These are phyloP conservation scores for Parazoanthus darwini DNA, from an alignment of 92 coral and sea anemone genomes.

Conservation along the genomic window DNA sequence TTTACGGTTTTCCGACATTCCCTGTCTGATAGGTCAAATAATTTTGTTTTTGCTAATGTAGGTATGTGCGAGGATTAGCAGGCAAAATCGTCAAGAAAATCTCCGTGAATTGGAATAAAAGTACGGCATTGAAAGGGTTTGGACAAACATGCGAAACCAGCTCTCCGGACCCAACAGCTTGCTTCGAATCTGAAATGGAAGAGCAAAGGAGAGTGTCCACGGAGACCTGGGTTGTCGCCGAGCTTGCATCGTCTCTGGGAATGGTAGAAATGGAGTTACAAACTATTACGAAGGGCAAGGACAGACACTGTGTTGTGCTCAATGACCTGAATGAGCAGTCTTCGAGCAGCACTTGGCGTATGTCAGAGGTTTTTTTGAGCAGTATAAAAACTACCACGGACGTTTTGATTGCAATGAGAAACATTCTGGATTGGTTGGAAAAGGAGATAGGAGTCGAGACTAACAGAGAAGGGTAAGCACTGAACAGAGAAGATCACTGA, in stretches of 20 bases:
- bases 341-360: neutral
- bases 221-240: neutral
- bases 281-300: neutral
- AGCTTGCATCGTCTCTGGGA: neutral
- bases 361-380: neutral
- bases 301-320: neutral
- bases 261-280: neutral
- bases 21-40: too few relatives aligned
- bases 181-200: neutral
- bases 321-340: neutral
- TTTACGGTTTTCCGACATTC: neutral
- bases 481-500: neutral
- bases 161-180: neutral
- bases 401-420: neutral
- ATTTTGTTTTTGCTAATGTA: neutral
- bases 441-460: neutral
- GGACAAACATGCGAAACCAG: neutral
- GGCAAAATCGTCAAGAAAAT: conserved; percentile 67
- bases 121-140: neutral
- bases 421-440: neutral
- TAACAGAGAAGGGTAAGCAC: neutral
- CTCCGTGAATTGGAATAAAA: neutral
- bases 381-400: neutral
- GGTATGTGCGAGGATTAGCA: conserved; percentile 67
- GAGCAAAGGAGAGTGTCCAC: neutral